phyloP scores from a whole-genome alignment of 2,113 vertebrate species.

The Panthera leo region DNA sequence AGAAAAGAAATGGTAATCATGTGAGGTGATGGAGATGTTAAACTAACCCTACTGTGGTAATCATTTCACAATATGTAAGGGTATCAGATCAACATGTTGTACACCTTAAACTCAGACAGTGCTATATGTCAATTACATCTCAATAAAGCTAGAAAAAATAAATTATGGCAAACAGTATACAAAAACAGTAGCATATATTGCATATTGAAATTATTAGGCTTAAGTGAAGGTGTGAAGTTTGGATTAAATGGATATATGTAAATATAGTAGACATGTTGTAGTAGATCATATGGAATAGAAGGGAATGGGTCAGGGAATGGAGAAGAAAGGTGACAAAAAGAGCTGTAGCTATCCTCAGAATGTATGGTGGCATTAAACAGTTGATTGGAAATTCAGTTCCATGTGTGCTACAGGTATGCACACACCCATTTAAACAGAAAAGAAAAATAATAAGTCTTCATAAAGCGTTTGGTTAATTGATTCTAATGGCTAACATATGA shows the following conservation, averaged over 20 bases:
- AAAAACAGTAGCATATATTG: neutral
- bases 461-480: neutral
- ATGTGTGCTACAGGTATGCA: neutral
- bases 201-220: neutral
- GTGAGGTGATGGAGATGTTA: neutral
- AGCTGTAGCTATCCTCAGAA: neutral
- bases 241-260: neutral
- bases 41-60: neutral
- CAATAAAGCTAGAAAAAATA: neutral
- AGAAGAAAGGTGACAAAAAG: neutral
- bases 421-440: neutral
- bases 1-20: neutral
- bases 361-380: neutral
- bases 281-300: neutral
- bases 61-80: neutral
- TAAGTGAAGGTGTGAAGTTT: neutral
- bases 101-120: neutral
- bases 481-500: neutral
- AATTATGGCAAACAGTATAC: neutral
- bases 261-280: neutral
- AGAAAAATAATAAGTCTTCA: neutral
- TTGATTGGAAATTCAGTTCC: neutral
- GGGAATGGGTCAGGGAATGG: neutral
- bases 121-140: neutral
- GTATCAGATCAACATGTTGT: neutral